Conservation (phyloP, 37 sponge, comb jelly and placozoan genomes). For the Halichondria panicea region DNA sequence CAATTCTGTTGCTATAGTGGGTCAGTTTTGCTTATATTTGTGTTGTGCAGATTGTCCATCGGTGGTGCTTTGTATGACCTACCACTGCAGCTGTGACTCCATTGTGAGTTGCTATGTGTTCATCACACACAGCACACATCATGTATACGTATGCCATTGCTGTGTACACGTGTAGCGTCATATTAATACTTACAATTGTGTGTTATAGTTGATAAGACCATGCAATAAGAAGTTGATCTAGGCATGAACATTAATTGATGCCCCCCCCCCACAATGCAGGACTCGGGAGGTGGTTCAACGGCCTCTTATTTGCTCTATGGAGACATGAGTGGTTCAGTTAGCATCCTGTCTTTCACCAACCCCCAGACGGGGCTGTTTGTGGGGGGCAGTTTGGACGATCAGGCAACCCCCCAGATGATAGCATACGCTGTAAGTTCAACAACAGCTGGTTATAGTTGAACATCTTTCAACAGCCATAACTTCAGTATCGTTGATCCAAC, state of each 20-base stretch:
- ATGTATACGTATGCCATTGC: no score
- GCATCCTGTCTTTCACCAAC: constrained; percentile 67
- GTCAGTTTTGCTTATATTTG: constrained; percentile 3
- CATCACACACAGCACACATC: no score
- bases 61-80: constrained; percentile 57
- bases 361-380: constrained; percentile 69
- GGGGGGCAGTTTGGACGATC: not conserved
- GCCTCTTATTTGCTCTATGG: constrained; percentile 76
- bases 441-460: not conserved
- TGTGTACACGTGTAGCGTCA: not conserved
- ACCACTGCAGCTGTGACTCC: constrained; percentile 32
- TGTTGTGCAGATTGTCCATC: constrained; percentile 48
- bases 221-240: no score
- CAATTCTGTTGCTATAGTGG: not conserved
- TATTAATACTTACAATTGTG: no score
- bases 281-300: constrained; percentile 24
- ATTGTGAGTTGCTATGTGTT: no score
- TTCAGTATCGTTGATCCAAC: no score
- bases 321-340: constrained; percentile 81
- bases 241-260: no score
- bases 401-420: not conserved
- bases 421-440: constrained; percentile 11
- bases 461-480: no score
- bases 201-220: no score
- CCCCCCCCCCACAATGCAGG: not conserved